These are phyloP conservation scores for Cettia cetti DNA, from an alignment of 2,113 vertebrate genomes.

Conservation along the genomic window DNA sequence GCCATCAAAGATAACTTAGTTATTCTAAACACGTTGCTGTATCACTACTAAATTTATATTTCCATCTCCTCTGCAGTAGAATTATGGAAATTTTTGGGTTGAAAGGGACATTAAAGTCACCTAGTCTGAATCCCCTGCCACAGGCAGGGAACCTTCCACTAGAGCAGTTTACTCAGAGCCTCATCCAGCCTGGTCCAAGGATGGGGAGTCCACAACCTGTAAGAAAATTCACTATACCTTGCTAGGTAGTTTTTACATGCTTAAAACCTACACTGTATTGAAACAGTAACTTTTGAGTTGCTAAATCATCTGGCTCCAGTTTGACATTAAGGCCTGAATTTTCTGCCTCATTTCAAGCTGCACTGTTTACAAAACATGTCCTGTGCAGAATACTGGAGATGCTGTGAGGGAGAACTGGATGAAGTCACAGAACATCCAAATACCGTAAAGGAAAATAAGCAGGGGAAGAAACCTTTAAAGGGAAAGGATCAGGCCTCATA, in stretches of 20 bases:
- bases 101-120: background rate
- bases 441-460: background rate
- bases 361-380: background rate
- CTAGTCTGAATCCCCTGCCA: background rate
- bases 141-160: background rate
- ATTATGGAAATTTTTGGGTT: background rate
- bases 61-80: background rate
- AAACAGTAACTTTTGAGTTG: background rate
- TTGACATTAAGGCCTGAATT: background rate
- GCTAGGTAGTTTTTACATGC: background rate
- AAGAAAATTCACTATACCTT: background rate
- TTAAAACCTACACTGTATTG: background rate
- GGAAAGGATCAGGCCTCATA: background rate
- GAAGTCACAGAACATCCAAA: background rate
- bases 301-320: background rate
- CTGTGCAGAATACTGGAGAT: background rate
- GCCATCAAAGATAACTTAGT: background rate
- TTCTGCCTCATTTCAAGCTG: background rate
- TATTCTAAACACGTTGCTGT: background rate
- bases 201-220: background rate
- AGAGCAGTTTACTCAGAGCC: background rate
- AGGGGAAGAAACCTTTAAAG: background rate
- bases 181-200: background rate
- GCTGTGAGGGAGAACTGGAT: background rate
- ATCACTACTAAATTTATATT: background rate